Base-by-base conservation (phyloP, 2,888 invertebrate genomes). In the Phortica magna region DNA sequence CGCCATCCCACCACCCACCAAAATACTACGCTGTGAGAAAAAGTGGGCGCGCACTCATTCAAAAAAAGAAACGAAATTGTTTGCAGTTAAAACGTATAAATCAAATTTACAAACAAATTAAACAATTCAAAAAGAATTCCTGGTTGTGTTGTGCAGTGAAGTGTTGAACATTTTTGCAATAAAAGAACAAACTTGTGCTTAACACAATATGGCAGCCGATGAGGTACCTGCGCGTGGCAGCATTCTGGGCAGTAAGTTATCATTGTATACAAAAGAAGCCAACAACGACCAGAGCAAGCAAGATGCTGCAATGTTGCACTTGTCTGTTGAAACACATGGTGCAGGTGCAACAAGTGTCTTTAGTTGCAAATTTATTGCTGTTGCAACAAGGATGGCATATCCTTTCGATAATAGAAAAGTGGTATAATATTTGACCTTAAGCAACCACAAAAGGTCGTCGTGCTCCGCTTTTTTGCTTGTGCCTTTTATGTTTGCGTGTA, bases 191-290 rank as follows among this genome's bases (percentile, higher is more conserved):
- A n/a, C 57, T 57, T 14, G 5, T 10, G 5, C 5, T 17, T 17
- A 65, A 59, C 59, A 67, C 77, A 84, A 81, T 71, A 91, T 90
- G 89, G 88, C 87, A 80, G 88, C 87, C 80, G 93, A 94, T 92
- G 93, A 93, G 84, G 93, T 94, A 81, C 93, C 93, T 53, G 93
- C 94, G 0, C 93, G 89, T 87, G 94, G 94, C 90, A 94, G 93
- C 88, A 84, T 94, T 83, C 92, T 94, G 82, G 94, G 93, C 90
- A 93, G 94, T 94, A 91, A 94, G 94, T 94, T 80, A 39, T 5
- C 55, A 14, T 53, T 1, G 2, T 3, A 10, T 5, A 31, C 31
- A 0, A 31, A 4, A 31, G 31, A 1, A 1, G 53, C 3, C n/a
- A 53, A n/a, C 14, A 7, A 59, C 57, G n/a, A 22, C n/a, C n/a